Base-by-base conservation (phyloP, 1,140 invertebrate species). In the Brachionus asplanchnoidis region DNA sequence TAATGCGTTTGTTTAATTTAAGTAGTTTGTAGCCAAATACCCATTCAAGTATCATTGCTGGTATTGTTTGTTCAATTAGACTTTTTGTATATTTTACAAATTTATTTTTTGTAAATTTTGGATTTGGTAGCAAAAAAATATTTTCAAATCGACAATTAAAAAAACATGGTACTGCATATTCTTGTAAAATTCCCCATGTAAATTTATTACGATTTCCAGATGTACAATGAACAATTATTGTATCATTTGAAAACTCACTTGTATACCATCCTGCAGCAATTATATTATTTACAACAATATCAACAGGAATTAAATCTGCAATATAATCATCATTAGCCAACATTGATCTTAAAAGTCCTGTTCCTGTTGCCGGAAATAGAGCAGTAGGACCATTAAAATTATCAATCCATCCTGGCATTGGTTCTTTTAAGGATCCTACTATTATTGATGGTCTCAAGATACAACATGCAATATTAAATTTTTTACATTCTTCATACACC, bases 281-380 rank as follows among this genome's bases (percentile, higher is more conserved):
- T 40, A 98, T 92, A 86, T 93, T 90, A 88, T 97, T 97, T 7
- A 96, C 93, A 3, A 97, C 95, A 83, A 95, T 91, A 89, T 98
- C 96, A 4, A 98, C 94, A 9, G 96, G 96, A 86, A 98, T 95
- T 85, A 97, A 95, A 89, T 98, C 96, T 68, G 95, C 95, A 86
- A 95, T 92, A 11, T 95, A 91, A 32, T 93, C 88, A 68, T 91
- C 91, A 84, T 92, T 92, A 79, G 95, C 91, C 0, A 95, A 94
- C 84, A 98, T 91, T 85, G 95, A 92, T 70, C 95, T 92, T 2
- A 98, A 91, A 9, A 97, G 92, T 12, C 96, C 96, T 91, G 93
- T 95, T 60, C 94, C 93, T 26, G 66, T 8, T n/a, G 86, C 85
- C 6, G 86, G 85, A 53, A 89, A 36, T 7, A 88, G 85, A 20